phyloP scores from a whole-genome alignment of 1,140 invertebrate species.

The Drosophila lini region DNA sequence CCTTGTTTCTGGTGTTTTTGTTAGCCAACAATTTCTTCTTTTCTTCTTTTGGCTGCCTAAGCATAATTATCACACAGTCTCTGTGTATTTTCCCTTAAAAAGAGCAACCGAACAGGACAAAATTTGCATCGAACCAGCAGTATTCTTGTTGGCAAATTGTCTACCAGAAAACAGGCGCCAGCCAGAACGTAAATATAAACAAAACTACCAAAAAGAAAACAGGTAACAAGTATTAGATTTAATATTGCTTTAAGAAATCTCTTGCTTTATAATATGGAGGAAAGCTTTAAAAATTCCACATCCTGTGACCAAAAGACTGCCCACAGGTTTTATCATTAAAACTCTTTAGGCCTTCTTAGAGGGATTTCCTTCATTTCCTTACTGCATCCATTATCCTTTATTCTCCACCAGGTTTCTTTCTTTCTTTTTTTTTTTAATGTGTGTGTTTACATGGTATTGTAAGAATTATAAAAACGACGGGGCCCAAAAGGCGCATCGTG shows the following conservation, averaged over 20 bases:
- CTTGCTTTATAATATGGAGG: too few species aligned
- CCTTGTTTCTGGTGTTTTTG: constrained; percentile 12
- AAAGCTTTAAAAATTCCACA: not conserved
- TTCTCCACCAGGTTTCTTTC: constrained; percentile 4
- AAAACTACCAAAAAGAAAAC: constrained; percentile 4
- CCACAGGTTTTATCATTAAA: not conserved
- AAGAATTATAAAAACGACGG: constrained; percentile 75
- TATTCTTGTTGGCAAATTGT: constrained; percentile 18
- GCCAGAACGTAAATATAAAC: constrained; percentile 17
- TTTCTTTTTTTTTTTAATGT: constrained; percentile 15
- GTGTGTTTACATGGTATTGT: constrained; percentile 53
- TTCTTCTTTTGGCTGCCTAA: constrained; percentile 31
- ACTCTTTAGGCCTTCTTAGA: constrained; percentile 4
- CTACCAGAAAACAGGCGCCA: constrained; percentile 5
- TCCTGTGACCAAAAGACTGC: not conserved
- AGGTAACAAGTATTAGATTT: not conserved
- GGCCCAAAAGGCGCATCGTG: constrained; percentile 74
- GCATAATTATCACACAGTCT: constrained; percentile 39
- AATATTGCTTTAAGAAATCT: not conserved
- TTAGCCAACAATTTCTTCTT: constrained; percentile 21
- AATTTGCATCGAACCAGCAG: constrained; percentile 27
- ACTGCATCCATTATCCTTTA: constrained; percentile 23
- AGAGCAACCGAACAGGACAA: constrained; percentile 19
- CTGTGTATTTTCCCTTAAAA: constrained; percentile 39
- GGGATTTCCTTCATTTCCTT: constrained; percentile 27